phyloP scores from a whole-genome alignment of 2,113 vertebrate genomes.

The Tautogolabrus adspersus region DNA sequence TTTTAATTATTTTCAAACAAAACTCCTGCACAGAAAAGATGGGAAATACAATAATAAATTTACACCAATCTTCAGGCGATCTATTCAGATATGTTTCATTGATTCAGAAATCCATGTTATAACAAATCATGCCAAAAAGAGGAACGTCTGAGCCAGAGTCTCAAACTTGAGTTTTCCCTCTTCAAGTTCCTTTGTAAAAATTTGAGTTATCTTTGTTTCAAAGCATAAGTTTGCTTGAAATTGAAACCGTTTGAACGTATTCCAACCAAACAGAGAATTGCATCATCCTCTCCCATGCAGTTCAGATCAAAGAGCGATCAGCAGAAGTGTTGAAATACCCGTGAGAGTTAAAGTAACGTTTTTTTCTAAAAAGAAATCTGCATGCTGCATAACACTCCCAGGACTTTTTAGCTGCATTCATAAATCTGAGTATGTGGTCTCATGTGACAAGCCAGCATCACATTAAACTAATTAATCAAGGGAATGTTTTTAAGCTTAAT shows the following conservation, averaged over 20 bases:
- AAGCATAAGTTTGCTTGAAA: background rate
- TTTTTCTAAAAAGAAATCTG: too few species aligned
- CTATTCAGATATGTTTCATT: too few species aligned
- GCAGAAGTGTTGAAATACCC: constrained; percentile 2
- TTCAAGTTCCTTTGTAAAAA: background rate
- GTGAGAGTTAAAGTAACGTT: background rate
- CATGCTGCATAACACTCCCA: background rate
- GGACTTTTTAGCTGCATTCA: constrained; percentile 10
- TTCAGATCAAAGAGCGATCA: constrained; percentile 19
- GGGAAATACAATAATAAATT: too few species aligned
- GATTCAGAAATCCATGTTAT: background rate
- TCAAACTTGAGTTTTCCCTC: background rate
- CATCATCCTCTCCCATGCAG: constrained; percentile 3
- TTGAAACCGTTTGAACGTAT: background rate
- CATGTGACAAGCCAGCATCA: constrained; percentile 13
- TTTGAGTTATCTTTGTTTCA: background rate
- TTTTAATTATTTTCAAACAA: too few species aligned
- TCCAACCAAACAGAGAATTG: background rate
- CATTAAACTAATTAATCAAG: constrained; percentile 54
- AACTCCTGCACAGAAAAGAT: too few species aligned
- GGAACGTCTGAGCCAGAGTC: too few species aligned
- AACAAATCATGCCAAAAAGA: background rate
- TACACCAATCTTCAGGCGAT: too few species aligned
- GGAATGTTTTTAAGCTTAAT: constrained; percentile 54
- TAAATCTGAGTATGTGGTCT: constrained; percentile 16